Conservation (phyloP, 2,888 invertebrate genomes). For the Phlogophora meticulosa region DNA sequence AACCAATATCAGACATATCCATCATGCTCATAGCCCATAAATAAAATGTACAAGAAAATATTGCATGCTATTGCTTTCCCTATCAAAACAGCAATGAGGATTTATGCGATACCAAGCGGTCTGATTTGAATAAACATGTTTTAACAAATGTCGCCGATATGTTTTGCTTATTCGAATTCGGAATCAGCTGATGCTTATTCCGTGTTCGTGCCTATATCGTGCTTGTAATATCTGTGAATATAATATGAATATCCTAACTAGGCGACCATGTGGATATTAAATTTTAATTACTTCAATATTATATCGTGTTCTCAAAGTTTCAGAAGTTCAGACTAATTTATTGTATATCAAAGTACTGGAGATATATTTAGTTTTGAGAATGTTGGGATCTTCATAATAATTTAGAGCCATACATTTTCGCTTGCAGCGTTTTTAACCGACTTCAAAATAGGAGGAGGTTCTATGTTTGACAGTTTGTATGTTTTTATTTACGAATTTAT, state of each 20-base stretch:
- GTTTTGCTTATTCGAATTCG: conserved; percentile 63
- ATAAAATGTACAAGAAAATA: conserved; percentile 42
- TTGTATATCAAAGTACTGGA: not conserved
- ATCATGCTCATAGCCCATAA: conserved; percentile 34
- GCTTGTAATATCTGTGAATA: conserved; percentile 57
- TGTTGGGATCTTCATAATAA: not conserved
- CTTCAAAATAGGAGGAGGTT: no score
- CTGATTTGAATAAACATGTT: conserved; percentile 63
- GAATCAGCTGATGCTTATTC: conserved; percentile 67
- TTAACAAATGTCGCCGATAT: conserved; percentile 61
- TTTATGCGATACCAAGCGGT: conserved; percentile 47
- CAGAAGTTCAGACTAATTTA: not conserved
- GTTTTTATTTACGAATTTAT: no score
- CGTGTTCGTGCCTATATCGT: conserved; percentile 66
- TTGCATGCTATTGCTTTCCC: conserved; percentile 31
- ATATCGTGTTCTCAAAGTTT: conserved; percentile 7
- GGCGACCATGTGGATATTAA: conserved; percentile 27
- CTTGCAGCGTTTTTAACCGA: not conserved
- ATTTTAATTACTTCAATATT: conserved; percentile 15
- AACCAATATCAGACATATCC: conserved; percentile 23
- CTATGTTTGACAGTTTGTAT: no score
- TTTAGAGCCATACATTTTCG: not conserved
- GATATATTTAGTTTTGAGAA: conserved; percentile 1
- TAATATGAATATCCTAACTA: conserved; percentile 61
- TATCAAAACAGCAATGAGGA: conserved; percentile 49